Conservation (phyloP, 1,140 invertebrate species). For the Orius insidiosus region DNA sequence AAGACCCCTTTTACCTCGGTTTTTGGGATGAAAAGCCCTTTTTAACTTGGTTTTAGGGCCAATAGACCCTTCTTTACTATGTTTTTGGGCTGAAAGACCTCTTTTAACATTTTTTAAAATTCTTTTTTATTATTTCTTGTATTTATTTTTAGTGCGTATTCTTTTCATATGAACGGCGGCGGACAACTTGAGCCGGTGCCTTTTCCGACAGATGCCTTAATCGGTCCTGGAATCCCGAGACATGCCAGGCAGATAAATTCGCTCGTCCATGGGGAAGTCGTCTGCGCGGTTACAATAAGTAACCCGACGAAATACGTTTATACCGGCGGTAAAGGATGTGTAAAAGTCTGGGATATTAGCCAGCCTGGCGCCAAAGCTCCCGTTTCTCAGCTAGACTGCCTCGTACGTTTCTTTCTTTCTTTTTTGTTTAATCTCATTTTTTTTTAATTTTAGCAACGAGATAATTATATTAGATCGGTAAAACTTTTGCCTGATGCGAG, state of each 20-base stretch:
- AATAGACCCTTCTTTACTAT: too few species aligned
- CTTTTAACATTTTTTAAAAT: too few species aligned
- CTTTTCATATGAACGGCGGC: slow-evolving; percentile 82
- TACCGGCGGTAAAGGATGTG: slow-evolving; percentile 97
- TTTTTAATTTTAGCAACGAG: slow-evolving; percentile 50
- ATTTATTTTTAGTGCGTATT: slow-evolving; percentile 57
- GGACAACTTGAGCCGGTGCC: slow-evolving; percentile 79
- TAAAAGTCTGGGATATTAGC: slow-evolving; percentile 90
- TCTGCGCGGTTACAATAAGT: slow-evolving; percentile 75
- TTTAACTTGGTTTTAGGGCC: too few species aligned
- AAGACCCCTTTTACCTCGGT: too few species aligned
- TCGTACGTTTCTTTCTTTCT: slow-evolving; percentile 37
- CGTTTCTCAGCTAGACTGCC: slow-evolving; percentile 81
- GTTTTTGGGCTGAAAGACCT: too few species aligned
- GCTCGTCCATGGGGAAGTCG: slow-evolving; percentile 82
- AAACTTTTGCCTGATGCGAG: slow-evolving; percentile 91
- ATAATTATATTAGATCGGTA: slow-evolving; percentile 94
- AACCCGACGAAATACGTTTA: slow-evolving; percentile 88
- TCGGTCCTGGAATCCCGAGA: slow-evolving; percentile 81
- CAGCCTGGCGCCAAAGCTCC: slow-evolving; percentile 64
- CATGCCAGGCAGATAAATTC: slow-evolving; percentile 81
- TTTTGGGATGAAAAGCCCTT: too few species aligned
- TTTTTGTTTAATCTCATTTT: slow-evolving; percentile 16
- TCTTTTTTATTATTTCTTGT: background rate
- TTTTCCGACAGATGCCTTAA: slow-evolving; percentile 86